Evolutionary conservation across 2,888 invertebrate genomes (phyloP), one percentile per base, ranked within the genome.

Genomic region (Sthenelais limicola): DNA sequence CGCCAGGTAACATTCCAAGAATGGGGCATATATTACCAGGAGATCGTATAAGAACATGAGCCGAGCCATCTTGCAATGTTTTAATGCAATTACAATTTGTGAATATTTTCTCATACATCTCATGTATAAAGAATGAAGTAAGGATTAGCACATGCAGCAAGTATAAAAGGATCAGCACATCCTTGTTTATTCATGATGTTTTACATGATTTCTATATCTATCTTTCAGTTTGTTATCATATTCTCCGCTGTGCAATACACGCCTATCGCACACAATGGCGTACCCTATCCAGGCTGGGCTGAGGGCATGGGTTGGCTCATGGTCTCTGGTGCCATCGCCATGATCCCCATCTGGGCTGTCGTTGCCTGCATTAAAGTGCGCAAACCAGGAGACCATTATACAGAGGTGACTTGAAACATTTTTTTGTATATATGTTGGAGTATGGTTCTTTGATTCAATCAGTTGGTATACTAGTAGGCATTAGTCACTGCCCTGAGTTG

Each of bases 291-390:
- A 0, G 76, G 83, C 15, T 93, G 92, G 90, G 92, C 93, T 9
- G 91, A 92, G 77, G 83, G 89, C 0, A 84, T 94, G 28, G 94
- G 94, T 5, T 93, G 93, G 91, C 83, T 91, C 58, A 91, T 95
- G 73, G 77, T 81, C 15, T 72, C 75, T 32, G 38, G 82, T 24
- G 80, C 83, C 67, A 74, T 85, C 5, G 43, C 81, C 52, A 77
- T 82, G 48, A 82, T 85, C 69, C 80, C 83, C 32, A 54, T 79
- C n/a, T 51, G 5, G 32, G 68, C 68, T 18, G 4, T 62, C 18
- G 26, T 62, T 26, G 12, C 5, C 15, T 62, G 35, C 21, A n/a
- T 35, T 43, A 33, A 21, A 1, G 9, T 62, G 38, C 21, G 28
- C 38, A 35, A 62, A 43, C 35, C n/a, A 3, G 62, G 62, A 1